Conservation (phyloP, 2,113 vertebrate species). For the Sphyrna mokarran region DNA sequence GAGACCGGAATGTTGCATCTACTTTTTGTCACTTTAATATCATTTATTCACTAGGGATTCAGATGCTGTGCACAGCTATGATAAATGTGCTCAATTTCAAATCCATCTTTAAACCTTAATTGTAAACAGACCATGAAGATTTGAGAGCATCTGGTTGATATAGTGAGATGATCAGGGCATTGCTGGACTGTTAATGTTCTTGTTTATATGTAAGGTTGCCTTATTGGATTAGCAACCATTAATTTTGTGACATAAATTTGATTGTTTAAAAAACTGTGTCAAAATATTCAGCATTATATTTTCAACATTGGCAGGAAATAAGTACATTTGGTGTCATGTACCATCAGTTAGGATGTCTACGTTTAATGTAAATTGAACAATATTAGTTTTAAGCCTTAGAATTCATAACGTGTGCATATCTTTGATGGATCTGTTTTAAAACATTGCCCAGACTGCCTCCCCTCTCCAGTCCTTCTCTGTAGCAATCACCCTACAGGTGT, state of each 20-base stretch:
- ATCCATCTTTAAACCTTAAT: neutral
- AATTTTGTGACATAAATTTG: neutral
- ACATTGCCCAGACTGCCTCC: neutral
- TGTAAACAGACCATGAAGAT: neutral
- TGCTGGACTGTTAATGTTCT: neutral
- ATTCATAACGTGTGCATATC: neutral
- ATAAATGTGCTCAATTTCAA: neutral
- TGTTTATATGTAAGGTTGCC: neutral
- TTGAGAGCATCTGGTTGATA: neutral
- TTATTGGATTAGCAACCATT: neutral
- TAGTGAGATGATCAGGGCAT: neutral
- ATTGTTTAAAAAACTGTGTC: neutral
- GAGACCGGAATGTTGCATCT: neutral
- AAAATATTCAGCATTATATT: neutral
- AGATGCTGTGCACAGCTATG: neutral
- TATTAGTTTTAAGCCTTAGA: neutral
- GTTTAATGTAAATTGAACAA: neutral
- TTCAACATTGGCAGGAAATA: neutral
- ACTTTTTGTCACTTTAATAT: neutral
- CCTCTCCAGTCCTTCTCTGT: neutral
- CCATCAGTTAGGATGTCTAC: neutral
- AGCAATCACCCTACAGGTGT: conserved; percentile 38
- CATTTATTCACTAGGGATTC: neutral
- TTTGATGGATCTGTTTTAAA: neutral
- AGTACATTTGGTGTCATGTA: neutral